Conservation (phyloP, 2,888 invertebrate species). For the Nephrotoma appendiculata region DNA sequence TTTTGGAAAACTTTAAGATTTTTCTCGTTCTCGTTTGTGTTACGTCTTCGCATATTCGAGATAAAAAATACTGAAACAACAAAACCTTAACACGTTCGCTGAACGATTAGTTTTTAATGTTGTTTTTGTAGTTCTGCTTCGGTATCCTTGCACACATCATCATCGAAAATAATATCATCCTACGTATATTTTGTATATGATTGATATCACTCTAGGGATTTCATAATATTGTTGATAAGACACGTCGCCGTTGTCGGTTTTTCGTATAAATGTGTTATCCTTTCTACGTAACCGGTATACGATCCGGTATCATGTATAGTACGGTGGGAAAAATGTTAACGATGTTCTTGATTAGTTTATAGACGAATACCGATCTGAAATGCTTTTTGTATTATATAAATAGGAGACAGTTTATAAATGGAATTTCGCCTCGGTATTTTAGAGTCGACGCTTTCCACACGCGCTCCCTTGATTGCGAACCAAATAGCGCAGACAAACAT, state of each 20-base stretch:
- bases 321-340: background rate
- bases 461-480: background rate
- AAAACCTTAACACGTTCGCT: background rate
- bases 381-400: no score
- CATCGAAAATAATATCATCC: background rate
- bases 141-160: background rate
- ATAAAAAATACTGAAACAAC: background rate
- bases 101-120: background rate
- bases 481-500: background rate
- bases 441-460: background rate
- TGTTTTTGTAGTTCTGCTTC: background rate
- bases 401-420: background rate
- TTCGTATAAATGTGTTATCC: background rate
- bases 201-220: background rate
- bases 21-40: background rate
- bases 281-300: background rate
- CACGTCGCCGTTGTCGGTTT: background rate
- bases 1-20: background rate
- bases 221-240: background rate
- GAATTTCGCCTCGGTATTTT: background rate
- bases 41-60: background rate
- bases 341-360: background rate
- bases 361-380: background rate
- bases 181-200: background rate
- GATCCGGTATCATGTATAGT: background rate